These are phyloP conservation scores for Hormaphis cornu DNA, from an alignment of 1,140 invertebrate species.

Conservation along the genomic window DNA sequence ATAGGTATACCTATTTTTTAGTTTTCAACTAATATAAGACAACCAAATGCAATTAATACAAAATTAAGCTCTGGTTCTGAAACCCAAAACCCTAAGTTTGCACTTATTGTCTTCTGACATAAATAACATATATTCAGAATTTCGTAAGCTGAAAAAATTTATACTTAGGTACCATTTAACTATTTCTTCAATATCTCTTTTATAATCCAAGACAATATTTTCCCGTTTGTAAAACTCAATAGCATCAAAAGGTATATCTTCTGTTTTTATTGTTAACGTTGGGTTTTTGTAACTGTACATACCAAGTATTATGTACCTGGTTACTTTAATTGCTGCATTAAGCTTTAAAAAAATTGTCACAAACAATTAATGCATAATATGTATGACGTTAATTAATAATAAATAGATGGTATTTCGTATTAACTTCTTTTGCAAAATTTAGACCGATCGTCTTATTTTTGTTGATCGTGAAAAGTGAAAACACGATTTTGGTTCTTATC, in stretches of 20 bases:
- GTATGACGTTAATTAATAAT: not conserved
- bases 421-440: constrained; percentile 14
- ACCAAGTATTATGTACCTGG: not conserved
- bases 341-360: not conserved
- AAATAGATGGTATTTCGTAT: too few species aligned
- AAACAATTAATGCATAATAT: not conserved
- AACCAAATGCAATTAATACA: too few species aligned
- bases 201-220: not conserved
- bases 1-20: too few species aligned
- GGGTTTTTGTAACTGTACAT: constrained; percentile 8
- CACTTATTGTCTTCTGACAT: not conserved
- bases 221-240: constrained; percentile 10
- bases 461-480: not conserved
- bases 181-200: constrained; percentile 13
- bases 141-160: not conserved
- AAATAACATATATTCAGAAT: not conserved
- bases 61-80: not conserved
- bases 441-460: not conserved
- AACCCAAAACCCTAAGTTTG: not conserved
- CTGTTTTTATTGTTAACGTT: not conserved
- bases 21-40: too few species aligned
- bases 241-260: not conserved
- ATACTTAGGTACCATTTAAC: not conserved
- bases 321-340: constrained; percentile 8
- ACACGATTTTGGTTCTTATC: not conserved